These are phyloP conservation scores for Margarornis squamiger DNA, from an alignment of 2,797 vertebrate genomes.

Conservation along the genomic window DNA sequence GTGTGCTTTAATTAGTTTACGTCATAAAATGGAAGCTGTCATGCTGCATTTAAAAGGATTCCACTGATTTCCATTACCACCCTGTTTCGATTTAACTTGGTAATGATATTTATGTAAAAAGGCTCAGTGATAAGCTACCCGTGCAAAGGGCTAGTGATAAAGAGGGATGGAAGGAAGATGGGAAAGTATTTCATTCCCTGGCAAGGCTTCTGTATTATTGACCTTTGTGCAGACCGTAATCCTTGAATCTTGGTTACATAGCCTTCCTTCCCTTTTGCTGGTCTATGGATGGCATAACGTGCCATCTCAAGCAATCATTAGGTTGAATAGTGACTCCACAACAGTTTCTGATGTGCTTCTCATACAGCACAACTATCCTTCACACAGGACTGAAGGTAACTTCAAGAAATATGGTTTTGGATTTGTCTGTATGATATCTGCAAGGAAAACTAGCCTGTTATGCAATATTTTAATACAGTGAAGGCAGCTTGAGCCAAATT, in stretches of 20 bases:
- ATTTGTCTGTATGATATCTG: background rate
- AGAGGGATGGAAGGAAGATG: background rate
- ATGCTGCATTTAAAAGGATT: slow-evolving; percentile 25
- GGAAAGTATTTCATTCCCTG: background rate
- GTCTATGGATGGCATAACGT: background rate
- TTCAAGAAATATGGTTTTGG: background rate
- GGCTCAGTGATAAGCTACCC: background rate
- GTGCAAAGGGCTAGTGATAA: background rate
- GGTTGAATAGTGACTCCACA: background rate
- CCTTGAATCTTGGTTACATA: background rate
- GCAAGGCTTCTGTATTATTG: background rate
- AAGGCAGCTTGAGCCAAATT: background rate
- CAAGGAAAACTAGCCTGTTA: background rate
- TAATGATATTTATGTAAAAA: slow-evolving; percentile 15
- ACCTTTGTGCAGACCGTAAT: background rate
- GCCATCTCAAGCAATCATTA: background rate
- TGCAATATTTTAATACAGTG: background rate
- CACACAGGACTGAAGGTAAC: background rate
- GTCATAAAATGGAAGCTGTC: slow-evolving; percentile 26
- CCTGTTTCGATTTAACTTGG: slow-evolving; percentile 7
- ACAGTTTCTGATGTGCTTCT: background rate
- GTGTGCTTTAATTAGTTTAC: slow-evolving; percentile 36
- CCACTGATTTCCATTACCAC: background rate
- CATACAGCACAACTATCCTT: background rate
- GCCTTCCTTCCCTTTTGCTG: background rate